Conservation (phyloP, 2,113 vertebrate genomes). For the Mobula birostris region DNA sequence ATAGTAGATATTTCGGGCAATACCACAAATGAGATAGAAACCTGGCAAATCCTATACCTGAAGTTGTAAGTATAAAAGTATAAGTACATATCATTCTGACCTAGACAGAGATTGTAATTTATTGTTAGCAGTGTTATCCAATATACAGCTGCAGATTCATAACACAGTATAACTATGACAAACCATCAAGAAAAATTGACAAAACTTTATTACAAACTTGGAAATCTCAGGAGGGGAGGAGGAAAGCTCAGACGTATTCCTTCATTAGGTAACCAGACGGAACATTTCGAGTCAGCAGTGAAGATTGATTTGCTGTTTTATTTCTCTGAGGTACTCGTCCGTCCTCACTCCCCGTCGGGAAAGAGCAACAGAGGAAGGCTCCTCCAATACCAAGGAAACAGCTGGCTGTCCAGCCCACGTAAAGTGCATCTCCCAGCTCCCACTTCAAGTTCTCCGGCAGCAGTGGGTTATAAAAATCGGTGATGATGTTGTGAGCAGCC, state of each 20-base stretch:
- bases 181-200: background rate
- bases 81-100: no score
- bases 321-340: background rate
- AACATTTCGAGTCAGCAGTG: background rate
- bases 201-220: background rate
- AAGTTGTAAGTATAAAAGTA: background rate
- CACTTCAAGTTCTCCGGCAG: slow-evolving; percentile 4
- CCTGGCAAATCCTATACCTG: background rate
- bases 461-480: slow-evolving; percentile 6
- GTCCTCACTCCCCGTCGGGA: background rate
- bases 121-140: background rate
- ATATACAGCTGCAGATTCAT: background rate
- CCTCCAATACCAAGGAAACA: slow-evolving; percentile 3
- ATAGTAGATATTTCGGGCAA: background rate
- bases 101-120: background rate
- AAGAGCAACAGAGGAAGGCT: slow-evolving; percentile 24
- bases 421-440: slow-evolving; percentile 20
- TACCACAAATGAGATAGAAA: background rate
- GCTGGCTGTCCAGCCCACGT: background rate
- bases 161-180: background rate
- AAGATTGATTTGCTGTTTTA: background rate
- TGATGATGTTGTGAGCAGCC: background rate
- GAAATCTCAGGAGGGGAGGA: background rate
- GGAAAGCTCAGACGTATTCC: slow-evolving; percentile 1
- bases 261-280: background rate